Percentiles rank a stretch among this genome's conserved stretches.
Conservation (phyloP, 2,113 vertebrate species). For the Brachyhypopomus occidentalis region DNA sequence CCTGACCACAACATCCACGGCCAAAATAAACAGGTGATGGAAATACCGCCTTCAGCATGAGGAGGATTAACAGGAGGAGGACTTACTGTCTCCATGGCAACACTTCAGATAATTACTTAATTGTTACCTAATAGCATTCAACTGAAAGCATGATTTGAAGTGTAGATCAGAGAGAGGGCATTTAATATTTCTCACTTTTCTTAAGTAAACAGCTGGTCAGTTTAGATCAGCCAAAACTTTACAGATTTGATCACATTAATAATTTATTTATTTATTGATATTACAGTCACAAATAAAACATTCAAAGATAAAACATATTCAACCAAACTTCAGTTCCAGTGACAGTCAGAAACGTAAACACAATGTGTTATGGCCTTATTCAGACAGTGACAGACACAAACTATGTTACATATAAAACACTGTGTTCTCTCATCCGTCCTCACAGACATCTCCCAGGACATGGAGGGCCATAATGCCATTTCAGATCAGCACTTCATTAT, state of each 20-base stretch:
- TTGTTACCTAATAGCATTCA: no score
- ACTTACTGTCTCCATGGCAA: no score
- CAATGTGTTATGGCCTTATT: conserved; percentile 14
- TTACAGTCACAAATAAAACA: conserved; percentile 58
- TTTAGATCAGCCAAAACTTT: neutral
- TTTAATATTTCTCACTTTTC: no score
- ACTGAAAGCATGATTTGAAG: no score
- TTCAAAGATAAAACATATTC: conserved; percentile 23
- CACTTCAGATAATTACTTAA: no score
- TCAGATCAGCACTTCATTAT: neutral
- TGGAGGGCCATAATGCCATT: no score
- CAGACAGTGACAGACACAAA: conserved; percentile 33
- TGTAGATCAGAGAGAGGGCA: no score
- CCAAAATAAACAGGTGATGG: neutral
- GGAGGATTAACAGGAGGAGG: neutral
- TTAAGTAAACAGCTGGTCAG: neutral
- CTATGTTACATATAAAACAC: neutral
- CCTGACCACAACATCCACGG: neutral
- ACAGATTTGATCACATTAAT: conserved; percentile 21
- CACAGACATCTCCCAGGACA: neutral
- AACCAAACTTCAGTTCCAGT: conserved; percentile 22
- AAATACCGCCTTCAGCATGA: neutral
- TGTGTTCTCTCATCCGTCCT: neutral
- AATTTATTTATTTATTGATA: conserved; percentile 45
- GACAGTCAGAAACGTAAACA: conserved; percentile 39